Percentiles rank a stretch among this genome's conserved stretches.
phyloP scores from a whole-genome alignment of 2,888 invertebrate species.

The Ctena decussata region DNA sequence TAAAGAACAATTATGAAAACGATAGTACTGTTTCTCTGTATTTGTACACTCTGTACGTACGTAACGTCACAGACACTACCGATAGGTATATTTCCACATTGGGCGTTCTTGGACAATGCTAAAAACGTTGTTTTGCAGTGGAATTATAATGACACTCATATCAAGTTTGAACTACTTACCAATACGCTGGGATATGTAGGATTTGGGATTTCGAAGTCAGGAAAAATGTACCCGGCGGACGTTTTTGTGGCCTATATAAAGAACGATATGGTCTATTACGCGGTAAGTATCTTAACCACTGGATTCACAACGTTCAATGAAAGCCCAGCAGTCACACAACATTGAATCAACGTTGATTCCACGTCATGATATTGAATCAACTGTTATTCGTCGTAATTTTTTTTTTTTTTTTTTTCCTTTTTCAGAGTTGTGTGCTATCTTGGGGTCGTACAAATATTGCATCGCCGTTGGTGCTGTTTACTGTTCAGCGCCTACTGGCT shows the following conservation, averaged over 20 bases:
- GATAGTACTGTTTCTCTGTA: not conserved
- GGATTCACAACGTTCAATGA: too few relatives aligned
- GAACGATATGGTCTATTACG: slow-evolving; percentile 58
- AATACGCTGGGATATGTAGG: slow-evolving; percentile 91
- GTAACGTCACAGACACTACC: not conserved
- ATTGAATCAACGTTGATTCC: too few relatives aligned
- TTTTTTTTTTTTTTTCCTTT: too few relatives aligned
- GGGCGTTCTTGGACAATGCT: not conserved
- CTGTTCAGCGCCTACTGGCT: too few relatives aligned
- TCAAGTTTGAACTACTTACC: slow-evolving; percentile 65
- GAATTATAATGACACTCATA: slow-evolving; percentile 53
- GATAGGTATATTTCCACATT: not conserved
- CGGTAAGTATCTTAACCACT: too few relatives aligned
- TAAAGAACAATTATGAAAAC: too few relatives aligned
- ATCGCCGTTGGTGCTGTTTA: too few relatives aligned
- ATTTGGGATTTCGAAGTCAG: slow-evolving; percentile 94
- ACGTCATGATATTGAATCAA: too few relatives aligned
- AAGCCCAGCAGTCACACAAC: too few relatives aligned
- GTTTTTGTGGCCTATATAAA: slow-evolving; percentile 95
- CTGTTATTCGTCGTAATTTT: too few relatives aligned
- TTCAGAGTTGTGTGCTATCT: too few relatives aligned
- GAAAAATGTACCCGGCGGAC: slow-evolving; percentile 94
- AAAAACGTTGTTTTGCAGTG: slow-evolving; percentile 29
- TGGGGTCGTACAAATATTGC: too few relatives aligned
- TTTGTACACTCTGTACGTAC: not conserved